Conservation (phyloP, 2,888 invertebrate species). For the Aporophyla nigra region DNA sequence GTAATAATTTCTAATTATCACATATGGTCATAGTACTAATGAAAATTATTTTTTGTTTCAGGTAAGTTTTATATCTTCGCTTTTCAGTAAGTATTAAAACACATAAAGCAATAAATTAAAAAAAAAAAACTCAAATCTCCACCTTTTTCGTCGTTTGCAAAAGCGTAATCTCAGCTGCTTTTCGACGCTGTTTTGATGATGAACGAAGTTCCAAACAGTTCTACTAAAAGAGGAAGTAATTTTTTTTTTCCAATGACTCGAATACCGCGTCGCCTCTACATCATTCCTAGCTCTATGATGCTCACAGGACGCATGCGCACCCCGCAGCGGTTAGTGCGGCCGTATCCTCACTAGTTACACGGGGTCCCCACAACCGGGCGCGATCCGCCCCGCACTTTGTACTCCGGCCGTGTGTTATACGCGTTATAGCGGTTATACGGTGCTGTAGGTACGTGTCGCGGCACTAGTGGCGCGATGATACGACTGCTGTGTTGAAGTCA, state of each 20-base stretch:
- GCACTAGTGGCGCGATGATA: constrained; percentile 58
- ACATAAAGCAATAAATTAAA: background rate
- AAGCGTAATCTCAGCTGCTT: background rate
- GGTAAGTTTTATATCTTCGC: constrained; percentile 63
- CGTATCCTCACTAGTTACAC: constrained; percentile 64
- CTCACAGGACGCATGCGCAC: constrained; percentile 76
- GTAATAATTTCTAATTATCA: background rate
- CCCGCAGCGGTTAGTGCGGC: constrained; percentile 75
- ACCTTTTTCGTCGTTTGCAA: background rate
- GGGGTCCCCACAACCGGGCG: constrained; percentile 62
- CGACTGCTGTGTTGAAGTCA: constrained; percentile 35
- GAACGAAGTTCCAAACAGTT: background rate
- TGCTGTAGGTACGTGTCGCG: constrained; percentile 50
- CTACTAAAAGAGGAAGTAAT: background rate
- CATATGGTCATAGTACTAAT: constrained; percentile 9
- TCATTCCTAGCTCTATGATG: constrained; percentile 26
- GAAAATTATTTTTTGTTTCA: constrained; percentile 63
- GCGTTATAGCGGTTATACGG: constrained; percentile 44
- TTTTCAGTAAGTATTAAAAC: constrained; percentile 55
- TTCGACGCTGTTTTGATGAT: background rate
- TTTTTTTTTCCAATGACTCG: background rate
- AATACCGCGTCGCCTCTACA: constrained; percentile 21
- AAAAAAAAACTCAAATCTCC: background rate
- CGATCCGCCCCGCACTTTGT: constrained; percentile 51
- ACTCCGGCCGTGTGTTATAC: constrained; percentile 50